These are phyloP conservation scores for Grapholita molesta DNA, from an alignment of 1,140 invertebrate species.

Conservation along the genomic window DNA sequence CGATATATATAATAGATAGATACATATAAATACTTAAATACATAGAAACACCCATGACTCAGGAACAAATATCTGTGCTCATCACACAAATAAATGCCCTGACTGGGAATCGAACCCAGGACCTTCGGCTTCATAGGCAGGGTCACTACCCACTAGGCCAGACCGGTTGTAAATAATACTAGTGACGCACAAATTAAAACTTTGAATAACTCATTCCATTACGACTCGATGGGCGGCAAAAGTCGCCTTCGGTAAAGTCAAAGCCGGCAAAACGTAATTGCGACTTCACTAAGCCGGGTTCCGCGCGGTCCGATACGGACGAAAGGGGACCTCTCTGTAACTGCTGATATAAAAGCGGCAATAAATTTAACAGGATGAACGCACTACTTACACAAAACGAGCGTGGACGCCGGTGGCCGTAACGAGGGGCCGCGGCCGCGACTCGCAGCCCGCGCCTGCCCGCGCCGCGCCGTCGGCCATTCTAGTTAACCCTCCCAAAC, in stretches of 20 bases:
- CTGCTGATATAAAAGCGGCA: conserved; percentile 76
- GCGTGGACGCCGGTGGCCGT: conserved; percentile 54
- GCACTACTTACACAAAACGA: conserved; percentile 71
- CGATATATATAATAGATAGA: too few relatives aligned
- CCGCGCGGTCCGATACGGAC: conserved; percentile 69
- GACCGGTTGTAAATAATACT: too few relatives aligned
- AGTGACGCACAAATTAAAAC: conserved; percentile 70
- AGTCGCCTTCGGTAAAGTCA: conserved; percentile 70
- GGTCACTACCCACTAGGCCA: too few relatives aligned
- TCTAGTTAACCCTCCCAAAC: conserved; percentile 20
- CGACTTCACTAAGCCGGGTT: conserved; percentile 75
- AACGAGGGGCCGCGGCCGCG: conserved; percentile 58
- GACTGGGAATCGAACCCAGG: too few relatives aligned
- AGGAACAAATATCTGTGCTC: too few relatives aligned
- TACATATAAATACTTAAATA: too few relatives aligned
- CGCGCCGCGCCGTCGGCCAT: conserved; percentile 19
- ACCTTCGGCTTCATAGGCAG: too few relatives aligned
- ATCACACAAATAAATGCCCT: too few relatives aligned
- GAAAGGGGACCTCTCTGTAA: conserved; percentile 70
- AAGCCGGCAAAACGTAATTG: conserved; percentile 77
- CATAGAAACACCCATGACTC: too few relatives aligned
- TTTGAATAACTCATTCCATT: conserved; percentile 74
- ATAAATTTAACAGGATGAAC: conserved; percentile 77
- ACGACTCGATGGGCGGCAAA: conserved; percentile 76
- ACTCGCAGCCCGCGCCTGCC: conserved; percentile 36